Conservation (phyloP, 1,140 invertebrate genomes). For the roundworm (Caenorhabditis elegans) region DNA sequence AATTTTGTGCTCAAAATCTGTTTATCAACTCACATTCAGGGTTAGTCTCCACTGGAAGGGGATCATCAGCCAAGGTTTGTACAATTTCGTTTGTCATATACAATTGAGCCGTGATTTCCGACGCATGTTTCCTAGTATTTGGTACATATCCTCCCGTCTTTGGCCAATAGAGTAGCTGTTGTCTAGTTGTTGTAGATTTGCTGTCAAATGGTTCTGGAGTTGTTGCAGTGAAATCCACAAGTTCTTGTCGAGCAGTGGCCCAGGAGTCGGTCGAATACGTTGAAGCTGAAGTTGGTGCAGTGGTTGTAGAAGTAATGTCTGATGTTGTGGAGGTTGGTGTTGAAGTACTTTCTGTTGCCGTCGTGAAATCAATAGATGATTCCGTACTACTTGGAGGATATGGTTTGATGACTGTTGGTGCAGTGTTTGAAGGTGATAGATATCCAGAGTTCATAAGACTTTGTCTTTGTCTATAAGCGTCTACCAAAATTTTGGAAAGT, state of each 20-base stretch:
- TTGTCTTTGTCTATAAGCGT: conserved; percentile 26
- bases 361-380: not conserved
- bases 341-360: not conserved
- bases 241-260: not conserved
- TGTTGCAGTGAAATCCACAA: not conserved
- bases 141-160: conserved; percentile 32
- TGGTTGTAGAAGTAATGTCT: not conserved
- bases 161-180: not conserved
- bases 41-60: not conserved
- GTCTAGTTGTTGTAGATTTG: not conserved
- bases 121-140: conserved; percentile 40
- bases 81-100: conserved; percentile 42
- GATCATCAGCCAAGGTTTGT: not conserved
- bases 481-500: conserved; percentile 22
- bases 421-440: not conserved
- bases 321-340: not conserved
- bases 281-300: not conserved
- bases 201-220: not conserved
- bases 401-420: not conserved
- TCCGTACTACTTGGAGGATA: not conserved
- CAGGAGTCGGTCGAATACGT: not conserved
- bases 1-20: too few relatives aligned
- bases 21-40: not conserved
- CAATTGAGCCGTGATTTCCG: conserved; percentile 37
- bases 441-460: not conserved